phyloP scores from a whole-genome alignment of 2,797 vertebrate species.

The Gymnodraco acuticeps region DNA sequence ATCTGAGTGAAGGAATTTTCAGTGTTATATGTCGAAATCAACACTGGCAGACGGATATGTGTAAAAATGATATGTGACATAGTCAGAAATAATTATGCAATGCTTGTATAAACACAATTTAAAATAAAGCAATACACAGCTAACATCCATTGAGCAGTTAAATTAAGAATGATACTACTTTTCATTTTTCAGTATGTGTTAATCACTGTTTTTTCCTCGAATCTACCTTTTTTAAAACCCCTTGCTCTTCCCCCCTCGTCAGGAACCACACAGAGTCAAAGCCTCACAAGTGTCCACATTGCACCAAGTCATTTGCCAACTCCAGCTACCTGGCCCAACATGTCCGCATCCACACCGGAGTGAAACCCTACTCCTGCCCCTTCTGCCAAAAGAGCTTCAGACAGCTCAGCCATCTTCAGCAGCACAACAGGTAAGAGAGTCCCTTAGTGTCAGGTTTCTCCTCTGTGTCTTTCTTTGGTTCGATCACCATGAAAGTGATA shows the following conservation, averaged over 20 bases:
- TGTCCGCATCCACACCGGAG: slow-evolving; percentile 97
- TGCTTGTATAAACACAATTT: slow-evolving; percentile 2
- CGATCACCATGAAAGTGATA: slow-evolving; percentile 36
- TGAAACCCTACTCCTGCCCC: slow-evolving; percentile 97
- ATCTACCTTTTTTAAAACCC: slow-evolving; percentile 23
- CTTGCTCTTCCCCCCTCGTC: slow-evolving; percentile 42
- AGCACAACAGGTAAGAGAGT: slow-evolving; percentile 95
- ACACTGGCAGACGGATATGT: too few relatives aligned
- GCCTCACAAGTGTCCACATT: slow-evolving; percentile 99
- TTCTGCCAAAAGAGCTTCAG: slow-evolving; percentile 98
- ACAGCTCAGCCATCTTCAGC: slow-evolving; percentile 99
- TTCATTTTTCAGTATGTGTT: slow-evolving; percentile 5
- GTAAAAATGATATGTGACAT: background rate
- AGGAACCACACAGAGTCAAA: slow-evolving; percentile 97
- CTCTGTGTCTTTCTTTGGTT: slow-evolving; percentile 12
- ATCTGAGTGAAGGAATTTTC: background rate
- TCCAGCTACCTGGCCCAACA: slow-evolving; percentile 99
- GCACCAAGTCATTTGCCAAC: slow-evolving; percentile 99
- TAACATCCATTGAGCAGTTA: background rate
- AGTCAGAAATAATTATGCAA: slow-evolving; percentile 3
- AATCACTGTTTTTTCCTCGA: slow-evolving; percentile 2
- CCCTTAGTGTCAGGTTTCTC: slow-evolving; percentile 60
- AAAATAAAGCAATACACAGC: background rate
- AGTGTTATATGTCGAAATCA: background rate
- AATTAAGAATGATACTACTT: background rate